Evolutionary conservation across 1,140 invertebrate genomes (phyloP).

Genomic region (Drosophila orosa): DNA sequence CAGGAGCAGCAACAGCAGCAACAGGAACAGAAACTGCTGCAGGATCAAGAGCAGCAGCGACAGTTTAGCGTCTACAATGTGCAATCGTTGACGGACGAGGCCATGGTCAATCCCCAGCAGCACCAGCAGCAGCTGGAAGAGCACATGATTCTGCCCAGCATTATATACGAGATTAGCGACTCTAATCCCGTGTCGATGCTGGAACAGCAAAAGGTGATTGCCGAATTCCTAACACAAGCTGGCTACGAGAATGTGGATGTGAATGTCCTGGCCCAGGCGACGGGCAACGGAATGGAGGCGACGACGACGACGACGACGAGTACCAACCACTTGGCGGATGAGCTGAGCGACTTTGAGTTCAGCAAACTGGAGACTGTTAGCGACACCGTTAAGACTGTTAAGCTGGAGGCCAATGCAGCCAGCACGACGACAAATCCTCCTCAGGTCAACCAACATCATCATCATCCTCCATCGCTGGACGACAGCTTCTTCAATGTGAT

Average conservation of each 20-base stretch:
- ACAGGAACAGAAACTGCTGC: conserved; percentile 39
- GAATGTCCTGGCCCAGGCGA: conserved; percentile 53
- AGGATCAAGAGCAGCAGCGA: conserved; percentile 53
- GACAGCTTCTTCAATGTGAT: conserved; percentile 74
- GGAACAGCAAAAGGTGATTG: conserved; percentile 77
- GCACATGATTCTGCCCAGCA: conserved; percentile 73
- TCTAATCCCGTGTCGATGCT: conserved; percentile 76
- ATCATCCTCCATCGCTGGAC: conserved; percentile 45
- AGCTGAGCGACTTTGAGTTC: conserved; percentile 69
- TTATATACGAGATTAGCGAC: conserved; percentile 76
- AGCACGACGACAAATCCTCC: conserved; percentile 30
- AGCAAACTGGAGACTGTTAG: conserved; percentile 75
- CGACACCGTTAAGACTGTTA: conserved; percentile 76
- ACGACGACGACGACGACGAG: not conserved
- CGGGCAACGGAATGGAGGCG: conserved; percentile 10
- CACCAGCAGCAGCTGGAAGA: conserved; percentile 46
- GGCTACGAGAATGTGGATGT: conserved; percentile 71
- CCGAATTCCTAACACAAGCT: conserved; percentile 73
- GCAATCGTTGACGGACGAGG: conserved; percentile 73
- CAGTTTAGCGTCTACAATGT: conserved; percentile 76
- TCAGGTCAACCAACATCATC: conserved; percentile 48
- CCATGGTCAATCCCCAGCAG: conserved; percentile 15
- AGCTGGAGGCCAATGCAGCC: conserved; percentile 62
- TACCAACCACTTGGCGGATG: conserved; percentile 51
- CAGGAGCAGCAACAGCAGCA: conserved; percentile 63